Evolutionary conservation across 2,113 vertebrate genomes (phyloP).

Genomic region (Dissostichus mawsoni): DNA sequence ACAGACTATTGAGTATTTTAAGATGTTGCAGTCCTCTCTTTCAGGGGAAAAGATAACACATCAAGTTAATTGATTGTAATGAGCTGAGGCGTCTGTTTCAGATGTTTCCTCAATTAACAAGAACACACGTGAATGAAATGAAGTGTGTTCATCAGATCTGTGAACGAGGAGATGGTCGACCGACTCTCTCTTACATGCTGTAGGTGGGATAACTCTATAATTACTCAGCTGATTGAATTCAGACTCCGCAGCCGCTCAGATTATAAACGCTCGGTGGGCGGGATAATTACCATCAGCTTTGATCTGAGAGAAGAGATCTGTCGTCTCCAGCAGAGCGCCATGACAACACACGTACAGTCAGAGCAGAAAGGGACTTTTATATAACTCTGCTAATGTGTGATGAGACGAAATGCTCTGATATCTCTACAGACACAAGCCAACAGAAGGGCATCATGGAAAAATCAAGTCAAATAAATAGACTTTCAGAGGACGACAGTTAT

Average conservation of each 20-base stretch:
- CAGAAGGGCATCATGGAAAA: no score
- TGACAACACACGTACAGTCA: conserved; percentile 3
- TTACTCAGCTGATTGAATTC: conserved; percentile 43
- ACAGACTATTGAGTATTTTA: no score
- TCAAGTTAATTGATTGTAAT: neutral
- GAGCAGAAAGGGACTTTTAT: no score
- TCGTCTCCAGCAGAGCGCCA: conserved; percentile 1
- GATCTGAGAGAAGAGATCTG: conserved; percentile 10
- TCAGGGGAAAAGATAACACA: no score
- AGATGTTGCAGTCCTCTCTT: no score
- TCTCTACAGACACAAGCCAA: no score
- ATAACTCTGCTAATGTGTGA: no score
- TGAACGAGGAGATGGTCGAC: conserved; percentile 5
- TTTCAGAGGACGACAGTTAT: no score
- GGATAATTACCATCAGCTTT: conserved; percentile 39
- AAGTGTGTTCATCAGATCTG: neutral
- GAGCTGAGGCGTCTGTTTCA: neutral
- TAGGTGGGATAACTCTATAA: conserved; percentile 41
- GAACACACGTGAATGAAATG: conserved; percentile 8
- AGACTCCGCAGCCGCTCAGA: conserved; percentile 22
- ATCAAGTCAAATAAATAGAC: no score
- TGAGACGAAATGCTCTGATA: no score
- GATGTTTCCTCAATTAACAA: conserved; percentile 8
- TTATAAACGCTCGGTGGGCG: conserved; percentile 48
- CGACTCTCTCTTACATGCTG: conserved; percentile 5